Evolutionary conservation across 1,140 invertebrate species (phyloP), one percentile per base, ranked within the genome.

Genomic region (Leucophenga varia): DNA sequence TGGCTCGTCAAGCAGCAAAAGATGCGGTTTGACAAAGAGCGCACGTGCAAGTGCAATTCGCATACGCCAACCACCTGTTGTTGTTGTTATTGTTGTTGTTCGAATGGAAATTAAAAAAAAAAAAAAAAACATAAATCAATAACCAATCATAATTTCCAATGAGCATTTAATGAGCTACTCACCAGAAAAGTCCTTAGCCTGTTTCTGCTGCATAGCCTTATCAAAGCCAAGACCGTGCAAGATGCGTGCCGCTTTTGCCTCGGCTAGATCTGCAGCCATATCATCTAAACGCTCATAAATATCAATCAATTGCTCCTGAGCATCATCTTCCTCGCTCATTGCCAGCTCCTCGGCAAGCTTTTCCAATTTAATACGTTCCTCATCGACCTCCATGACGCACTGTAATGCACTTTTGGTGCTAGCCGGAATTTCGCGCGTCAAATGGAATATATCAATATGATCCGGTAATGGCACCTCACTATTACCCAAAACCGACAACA

Each of bases 301-400:
- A 76, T 99, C 96, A 86, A 98, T 89, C 34, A 99, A 78, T 75
- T 97, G 90, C 61, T 98, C 95, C 79, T 98, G 90, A 34, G 89
- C 84, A 64, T 93, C 93, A 73, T 98, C 92, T 78, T 98, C 95
- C 40, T 89, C 86, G 65, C 84, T 89, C 30, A 88, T 82, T 3
- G 89, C 86, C 30, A 99, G 78, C 71, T 90, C 85, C 69, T 99
- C 97, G 2, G 94, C 94, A 16, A 98, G 78, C 70, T 90, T 89
- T 74, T 99, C 97, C 6, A 99, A 79, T 41, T 90, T 81, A 21
- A 94, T 80, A 38, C 95, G 81, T 76, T 99, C 96, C 63, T 94
- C 86, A 70, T 99, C 97, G 1, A 98, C 97, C 77, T 99, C 96
- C 88, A 98, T 95, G 6, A 99, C 97, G 77, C 91, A 93, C 72